Base-by-base conservation (phyloP, 1,140 invertebrate genomes). In the Plutomurus gul region DNA sequence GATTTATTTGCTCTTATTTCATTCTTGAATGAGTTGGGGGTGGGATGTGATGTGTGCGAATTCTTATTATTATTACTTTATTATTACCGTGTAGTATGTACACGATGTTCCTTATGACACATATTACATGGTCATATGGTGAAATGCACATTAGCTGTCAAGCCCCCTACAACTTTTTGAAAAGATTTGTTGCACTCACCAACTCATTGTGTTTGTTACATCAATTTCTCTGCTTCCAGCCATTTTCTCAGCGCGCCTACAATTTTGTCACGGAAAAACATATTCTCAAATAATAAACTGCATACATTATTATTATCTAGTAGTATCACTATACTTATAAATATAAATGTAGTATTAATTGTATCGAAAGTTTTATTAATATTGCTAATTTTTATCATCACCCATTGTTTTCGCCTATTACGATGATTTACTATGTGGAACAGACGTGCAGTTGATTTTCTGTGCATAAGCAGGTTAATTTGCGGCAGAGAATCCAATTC, bases 191-290 rank as follows among this genome's bases (percentile, higher is more conserved):
- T 25, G 25, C 47, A 51, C 18, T 51, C 47, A 22, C 25, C 6
- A 20, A 51, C 25, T 10, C 25, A 22, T 6, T 51, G 47, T 22
- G 47, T 51, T 47, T 51, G 25, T 56, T 56, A 30, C 8, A 10
- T 56, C 11, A 65, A 33, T 65, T 65, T 65, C 56, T 65, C 56
- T 65, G 30, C 56, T 65, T 65, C 56, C 56, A 65, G 56, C 56
- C 13, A 49, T 33, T 65, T 30, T 33, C 25, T 65, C 27, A n/a
- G n/a, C 25, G 56, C 27, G 36, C 56, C 36, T 65, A 33, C 27
- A 16, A 65, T 30, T 65, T 30, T 65, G 56, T 33, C 56, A 33
- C 25, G 25, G 4, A 22, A 56, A 36, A 65, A 11, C 7, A 36
- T n/a, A n/a, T n/a, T n/a, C n/a, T n/a, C n/a, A n/a, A n/a, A n/a